A percentile compares a stretch with the other conserved stretches of the same genome.
These are phyloP conservation scores for Megalopta genalis DNA, from an alignment of 1,140 invertebrate species.

Conservation along the genomic window DNA sequence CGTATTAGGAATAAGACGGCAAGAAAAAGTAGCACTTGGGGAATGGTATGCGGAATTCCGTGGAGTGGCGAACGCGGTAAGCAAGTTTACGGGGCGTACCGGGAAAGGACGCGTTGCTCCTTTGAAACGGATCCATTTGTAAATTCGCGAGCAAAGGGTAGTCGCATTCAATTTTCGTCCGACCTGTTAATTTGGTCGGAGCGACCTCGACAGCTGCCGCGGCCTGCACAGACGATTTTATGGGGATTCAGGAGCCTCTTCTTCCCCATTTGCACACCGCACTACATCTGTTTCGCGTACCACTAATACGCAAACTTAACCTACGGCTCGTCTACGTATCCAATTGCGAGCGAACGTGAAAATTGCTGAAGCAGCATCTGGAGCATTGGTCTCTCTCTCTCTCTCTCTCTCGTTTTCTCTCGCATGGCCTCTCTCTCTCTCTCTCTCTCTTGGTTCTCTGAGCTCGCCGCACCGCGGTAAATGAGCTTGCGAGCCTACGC, in stretches of 20 bases:
- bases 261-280: neutral
- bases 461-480: constrained; percentile 22
- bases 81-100: neutral
- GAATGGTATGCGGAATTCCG: no score
- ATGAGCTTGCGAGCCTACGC: constrained; percentile 40
- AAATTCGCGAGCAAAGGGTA: neutral
- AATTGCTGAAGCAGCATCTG: constrained; percentile 49
- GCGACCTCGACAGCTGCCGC: neutral
- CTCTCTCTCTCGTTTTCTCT: neutral
- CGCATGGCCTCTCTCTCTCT: neutral
- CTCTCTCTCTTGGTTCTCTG: neutral
- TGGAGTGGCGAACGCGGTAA: no score
- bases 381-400: constrained; percentile 25
- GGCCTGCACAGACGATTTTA: neutral
- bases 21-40: no score
- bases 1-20: no score
- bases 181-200: constrained; percentile 10
- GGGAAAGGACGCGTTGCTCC: neutral
- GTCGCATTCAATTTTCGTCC: constrained; percentile 18
- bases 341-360: constrained; percentile 26
- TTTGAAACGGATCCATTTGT: neutral
- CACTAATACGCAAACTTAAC: constrained; percentile 28
- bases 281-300: neutral
- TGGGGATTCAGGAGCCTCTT: neutral
- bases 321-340: constrained; percentile 19